A percentile compares a stretch with the other conserved stretches of the same genome.
These are phyloP conservation scores for Cirrhinus molitorella DNA, from an alignment of 2,797 vertebrate species.

Conservation along the genomic window DNA sequence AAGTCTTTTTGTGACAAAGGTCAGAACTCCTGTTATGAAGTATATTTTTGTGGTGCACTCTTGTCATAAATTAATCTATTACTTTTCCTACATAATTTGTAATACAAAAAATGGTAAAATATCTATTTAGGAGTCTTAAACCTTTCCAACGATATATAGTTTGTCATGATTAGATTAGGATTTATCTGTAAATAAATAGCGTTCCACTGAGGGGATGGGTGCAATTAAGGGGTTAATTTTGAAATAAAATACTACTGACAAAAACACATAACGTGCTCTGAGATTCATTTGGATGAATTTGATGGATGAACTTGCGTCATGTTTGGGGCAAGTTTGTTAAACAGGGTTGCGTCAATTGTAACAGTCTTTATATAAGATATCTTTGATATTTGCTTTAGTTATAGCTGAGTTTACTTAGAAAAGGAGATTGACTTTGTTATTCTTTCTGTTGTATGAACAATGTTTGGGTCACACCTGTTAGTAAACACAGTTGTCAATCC, in stretches of 20 bases:
- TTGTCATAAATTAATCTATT: too few relatives aligned
- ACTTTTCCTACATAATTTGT: too few relatives aligned
- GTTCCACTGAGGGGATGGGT: too few relatives aligned
- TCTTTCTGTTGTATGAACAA: slow-evolving; percentile 17
- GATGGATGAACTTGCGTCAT: background rate
- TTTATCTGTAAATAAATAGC: too few relatives aligned
- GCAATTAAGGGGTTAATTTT: too few relatives aligned
- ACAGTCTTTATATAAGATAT: background rate
- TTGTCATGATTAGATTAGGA: too few relatives aligned
- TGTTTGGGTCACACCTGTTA: slow-evolving; percentile 31
- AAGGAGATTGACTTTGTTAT: slow-evolving; percentile 14
- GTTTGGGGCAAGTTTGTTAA: background rate
- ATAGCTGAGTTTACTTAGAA: slow-evolving; percentile 27
- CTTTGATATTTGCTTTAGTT: slow-evolving; percentile 8
- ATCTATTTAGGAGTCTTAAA: too few relatives aligned
- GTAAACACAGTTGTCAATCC: background rate
- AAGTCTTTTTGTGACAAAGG: too few relatives aligned
- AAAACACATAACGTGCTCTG: background rate
- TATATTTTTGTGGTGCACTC: too few relatives aligned
- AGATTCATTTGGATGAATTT: background rate
- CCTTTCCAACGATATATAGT: too few relatives aligned
- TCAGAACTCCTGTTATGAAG: too few relatives aligned
- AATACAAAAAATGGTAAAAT: too few relatives aligned
- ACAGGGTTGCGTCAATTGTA: background rate
- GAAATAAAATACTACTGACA: background rate